Percentiles rank a stretch among this genome's conserved stretches.
phyloP scores from a whole-genome alignment of 2,797 vertebrate genomes.

The Lacerta bilineata region DNA sequence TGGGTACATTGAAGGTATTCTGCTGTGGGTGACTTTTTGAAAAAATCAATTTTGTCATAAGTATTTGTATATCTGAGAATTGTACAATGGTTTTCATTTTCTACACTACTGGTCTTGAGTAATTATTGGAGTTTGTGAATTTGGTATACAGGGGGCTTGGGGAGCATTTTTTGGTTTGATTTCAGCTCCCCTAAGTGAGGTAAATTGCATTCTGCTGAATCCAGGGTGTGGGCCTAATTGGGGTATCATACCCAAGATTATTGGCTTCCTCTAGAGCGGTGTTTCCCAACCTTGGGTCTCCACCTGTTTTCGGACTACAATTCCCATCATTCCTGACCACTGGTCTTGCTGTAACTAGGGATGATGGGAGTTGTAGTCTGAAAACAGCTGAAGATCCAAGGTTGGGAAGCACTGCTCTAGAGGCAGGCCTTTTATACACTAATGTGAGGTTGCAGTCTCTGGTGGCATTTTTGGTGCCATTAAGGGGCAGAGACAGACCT shows the following conservation, averaged over 20 bases:
- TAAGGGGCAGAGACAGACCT: no score
- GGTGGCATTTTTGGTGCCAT: background rate
- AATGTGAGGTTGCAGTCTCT: background rate
- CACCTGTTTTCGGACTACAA: no score
- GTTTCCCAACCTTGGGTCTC: no score
- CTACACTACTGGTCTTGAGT: slow-evolving; percentile 34
- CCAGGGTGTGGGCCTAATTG: background rate
- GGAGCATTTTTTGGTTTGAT: background rate
- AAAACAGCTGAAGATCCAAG: no score
- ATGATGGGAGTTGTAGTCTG: no score
- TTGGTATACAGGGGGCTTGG: background rate
- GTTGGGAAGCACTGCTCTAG: background rate
- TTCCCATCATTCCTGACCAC: no score
- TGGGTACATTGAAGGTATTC: slow-evolving; percentile 18
- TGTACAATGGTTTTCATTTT: slow-evolving; percentile 63
- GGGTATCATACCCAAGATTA: background rate
- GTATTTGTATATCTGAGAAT: slow-evolving; percentile 70
- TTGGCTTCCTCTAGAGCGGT: background rate
- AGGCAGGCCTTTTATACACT: background rate
- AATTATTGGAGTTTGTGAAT: background rate
- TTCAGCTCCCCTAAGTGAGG: no score
- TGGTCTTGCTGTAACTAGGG: no score
- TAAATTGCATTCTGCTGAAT: background rate
- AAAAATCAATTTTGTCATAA: slow-evolving; percentile 26
- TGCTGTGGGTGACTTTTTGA: slow-evolving; percentile 14